Evolutionary conservation across 92 coral and sea anemone species (phyloP).

Genomic region (Bergia sp.): DNA sequence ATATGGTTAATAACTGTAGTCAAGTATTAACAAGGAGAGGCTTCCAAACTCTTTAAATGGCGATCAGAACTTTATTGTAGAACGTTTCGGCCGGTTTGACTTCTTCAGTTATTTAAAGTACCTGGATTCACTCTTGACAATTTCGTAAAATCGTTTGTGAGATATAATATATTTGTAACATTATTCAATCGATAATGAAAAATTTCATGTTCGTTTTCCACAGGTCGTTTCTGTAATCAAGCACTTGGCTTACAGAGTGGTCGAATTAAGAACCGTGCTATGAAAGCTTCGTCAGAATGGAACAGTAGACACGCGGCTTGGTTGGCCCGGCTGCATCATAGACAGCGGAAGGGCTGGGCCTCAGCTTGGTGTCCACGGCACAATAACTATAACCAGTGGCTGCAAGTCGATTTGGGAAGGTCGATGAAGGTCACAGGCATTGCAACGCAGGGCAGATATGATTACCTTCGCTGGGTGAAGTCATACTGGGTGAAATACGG

Average conservation of each 20-base stretch:
- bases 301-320: conserved; percentile 64
- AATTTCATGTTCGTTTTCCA: background rate
- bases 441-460: conserved; percentile 87
- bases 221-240: conserved; percentile 77
- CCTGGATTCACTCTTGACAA: too few species aligned
- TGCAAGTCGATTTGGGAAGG: conserved; percentile 62
- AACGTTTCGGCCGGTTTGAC: too few species aligned
- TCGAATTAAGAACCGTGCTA: conserved; percentile 72
- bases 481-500: conserved; percentile 74
- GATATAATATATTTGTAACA: background rate
- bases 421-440: conserved; percentile 72
- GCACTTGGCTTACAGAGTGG: conserved; percentile 75
- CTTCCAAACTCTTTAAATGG: too few species aligned
- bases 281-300: conserved; percentile 74
- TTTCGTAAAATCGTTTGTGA: too few species aligned
- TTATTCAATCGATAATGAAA: background rate
- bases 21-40: too few species aligned
- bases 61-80: too few species aligned
- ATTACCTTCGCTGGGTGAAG: conserved; percentile 62
- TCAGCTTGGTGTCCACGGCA: conserved; percentile 75
- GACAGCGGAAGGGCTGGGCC: conserved; percentile 53
- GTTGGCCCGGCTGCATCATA: conserved; percentile 67
- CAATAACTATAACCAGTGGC: conserved; percentile 69
- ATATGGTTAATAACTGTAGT: too few species aligned
- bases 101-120: too few species aligned